phyloP scores from a whole-genome alignment of 92 coral and sea anemone species.

The Nematostella vectensis region DNA sequence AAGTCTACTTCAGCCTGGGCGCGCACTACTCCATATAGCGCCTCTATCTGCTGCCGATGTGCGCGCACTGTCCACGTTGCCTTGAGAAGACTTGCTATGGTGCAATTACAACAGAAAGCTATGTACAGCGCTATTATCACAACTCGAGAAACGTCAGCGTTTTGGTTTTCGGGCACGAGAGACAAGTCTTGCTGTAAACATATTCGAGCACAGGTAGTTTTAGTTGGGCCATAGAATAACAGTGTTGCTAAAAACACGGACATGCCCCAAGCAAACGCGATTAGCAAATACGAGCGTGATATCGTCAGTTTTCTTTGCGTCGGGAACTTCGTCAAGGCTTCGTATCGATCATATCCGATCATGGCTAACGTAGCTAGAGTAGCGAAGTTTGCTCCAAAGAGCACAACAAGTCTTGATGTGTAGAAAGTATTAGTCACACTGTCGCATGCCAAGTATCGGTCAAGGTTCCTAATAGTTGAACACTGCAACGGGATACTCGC shows the following conservation, averaged over 20 bases:
- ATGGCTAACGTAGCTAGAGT: slow-evolving; percentile 7
- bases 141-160: background rate
- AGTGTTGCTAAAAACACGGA: background rate
- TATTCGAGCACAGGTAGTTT: background rate
- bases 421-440: background rate
- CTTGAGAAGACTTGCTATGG: background rate
- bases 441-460: background rate
- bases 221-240: background rate
- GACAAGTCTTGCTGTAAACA: background rate
- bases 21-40: slow-evolving; percentile 9
- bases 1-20: slow-evolving; percentile 16
- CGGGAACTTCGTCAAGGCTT: slow-evolving; percentile 18
- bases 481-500: background rate
- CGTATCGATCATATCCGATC: slow-evolving; percentile 14
- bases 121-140: background rate
- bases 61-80: slow-evolving; percentile 12
- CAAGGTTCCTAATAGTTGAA: background rate
- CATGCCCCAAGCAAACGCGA: slow-evolving; percentile 1
- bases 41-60: slow-evolving; percentile 7
- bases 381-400: background rate
- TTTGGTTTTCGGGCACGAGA: background rate
- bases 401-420: background rate
- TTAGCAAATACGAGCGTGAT: background rate
- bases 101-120: background rate
- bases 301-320: slow-evolving; percentile 15